Conservation (phyloP, 2,888 invertebrate species). For the Limenitis arthemis region DNA sequence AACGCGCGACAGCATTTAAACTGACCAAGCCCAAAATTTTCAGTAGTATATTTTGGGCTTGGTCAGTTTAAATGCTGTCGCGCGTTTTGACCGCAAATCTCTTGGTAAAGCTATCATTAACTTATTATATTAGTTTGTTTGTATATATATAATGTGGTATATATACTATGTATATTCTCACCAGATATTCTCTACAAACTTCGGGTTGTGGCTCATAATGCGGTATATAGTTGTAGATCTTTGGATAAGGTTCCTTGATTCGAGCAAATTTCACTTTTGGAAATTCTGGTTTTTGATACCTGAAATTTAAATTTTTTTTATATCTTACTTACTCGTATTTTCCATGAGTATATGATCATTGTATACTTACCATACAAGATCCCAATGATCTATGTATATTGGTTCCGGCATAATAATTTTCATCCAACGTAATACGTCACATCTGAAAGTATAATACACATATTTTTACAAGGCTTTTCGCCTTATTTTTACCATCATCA, state of each 20-base stretch:
- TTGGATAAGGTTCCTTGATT: constrained; percentile 8
- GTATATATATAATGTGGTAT: neutral
- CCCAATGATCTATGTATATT: constrained; percentile 64
- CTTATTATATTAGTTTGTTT: neutral
- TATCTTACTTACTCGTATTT: neutral
- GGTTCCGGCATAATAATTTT: constrained; percentile 60
- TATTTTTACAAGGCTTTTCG: no score
- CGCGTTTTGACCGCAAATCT: neutral
- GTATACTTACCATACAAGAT: constrained; percentile 46
- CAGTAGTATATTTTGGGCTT: no score
- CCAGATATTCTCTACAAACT: constrained; percentile 39
- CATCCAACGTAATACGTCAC: constrained; percentile 66
- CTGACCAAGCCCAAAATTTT: no score
- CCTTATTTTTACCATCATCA: no score
- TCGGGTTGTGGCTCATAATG: constrained; percentile 27
- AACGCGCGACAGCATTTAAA: no score
- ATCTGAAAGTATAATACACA: constrained; percentile 35
- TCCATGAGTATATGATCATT: neutral
- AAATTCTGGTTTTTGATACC: constrained; percentile 51
- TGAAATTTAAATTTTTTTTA: constrained; percentile 19
- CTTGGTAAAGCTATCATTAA: neutral
- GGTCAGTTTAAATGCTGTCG: no score
- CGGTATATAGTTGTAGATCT: constrained; percentile 27
- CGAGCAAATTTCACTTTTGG: constrained; percentile 40
- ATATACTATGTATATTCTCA: no score